phyloP scores from a whole-genome alignment of 2,113 vertebrate species.

The Peromyscus californicus region DNA sequence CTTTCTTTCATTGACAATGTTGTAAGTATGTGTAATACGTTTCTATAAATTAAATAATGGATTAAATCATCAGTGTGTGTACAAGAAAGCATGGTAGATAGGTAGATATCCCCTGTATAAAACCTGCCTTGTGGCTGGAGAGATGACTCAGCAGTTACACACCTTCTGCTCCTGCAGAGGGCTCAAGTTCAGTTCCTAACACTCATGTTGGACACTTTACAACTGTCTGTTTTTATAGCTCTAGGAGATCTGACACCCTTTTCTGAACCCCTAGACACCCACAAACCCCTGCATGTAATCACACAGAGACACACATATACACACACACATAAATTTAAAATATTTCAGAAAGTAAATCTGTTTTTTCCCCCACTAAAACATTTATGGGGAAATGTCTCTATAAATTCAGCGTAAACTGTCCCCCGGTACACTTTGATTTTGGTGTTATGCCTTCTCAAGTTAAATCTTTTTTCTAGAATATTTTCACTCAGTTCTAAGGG shows the following conservation, averaged over 20 bases:
- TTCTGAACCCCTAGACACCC: neutral
- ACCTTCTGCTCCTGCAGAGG: neutral
- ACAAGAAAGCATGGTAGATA: neutral
- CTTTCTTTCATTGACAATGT: neutral
- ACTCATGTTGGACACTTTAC: neutral
- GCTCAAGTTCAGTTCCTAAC: too few relatives aligned
- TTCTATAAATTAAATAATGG: slow-evolving; percentile 18
- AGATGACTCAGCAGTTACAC: neutral
- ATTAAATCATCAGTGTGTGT: neutral
- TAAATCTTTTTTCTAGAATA: neutral
- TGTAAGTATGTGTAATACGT: neutral
- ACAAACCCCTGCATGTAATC: neutral
- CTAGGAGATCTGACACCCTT: neutral
- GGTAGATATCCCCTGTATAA: neutral
- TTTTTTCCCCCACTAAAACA: neutral
- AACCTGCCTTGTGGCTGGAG: neutral
- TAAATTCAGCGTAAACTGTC: neutral
- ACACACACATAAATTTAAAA: neutral
- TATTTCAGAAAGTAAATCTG: neutral
- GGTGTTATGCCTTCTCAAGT: neutral
- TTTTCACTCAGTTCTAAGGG: neutral
- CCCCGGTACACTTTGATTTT: neutral
- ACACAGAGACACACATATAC: neutral
- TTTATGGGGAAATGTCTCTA: neutral
- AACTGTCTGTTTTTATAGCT: neutral